phyloP scores from a whole-genome alignment of 2,797 vertebrate genomes.

The Linurgus olivaceus region DNA sequence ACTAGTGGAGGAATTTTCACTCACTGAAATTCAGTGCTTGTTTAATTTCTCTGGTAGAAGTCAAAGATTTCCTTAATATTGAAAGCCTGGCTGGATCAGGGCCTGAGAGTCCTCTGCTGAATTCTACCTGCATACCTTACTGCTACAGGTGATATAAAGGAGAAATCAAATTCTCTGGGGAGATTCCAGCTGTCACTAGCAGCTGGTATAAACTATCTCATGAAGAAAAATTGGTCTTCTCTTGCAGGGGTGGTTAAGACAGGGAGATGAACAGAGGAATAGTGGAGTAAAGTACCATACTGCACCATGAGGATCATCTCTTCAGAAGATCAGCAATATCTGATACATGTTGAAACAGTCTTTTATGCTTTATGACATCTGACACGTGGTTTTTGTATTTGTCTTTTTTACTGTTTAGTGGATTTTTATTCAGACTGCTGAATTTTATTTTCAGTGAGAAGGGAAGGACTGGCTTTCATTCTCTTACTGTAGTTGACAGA shows the following conservation, averaged over 20 bases:
- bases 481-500: background rate
- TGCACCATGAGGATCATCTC: background rate
- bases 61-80: background rate
- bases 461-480: background rate
- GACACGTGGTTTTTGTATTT: rapidly evolving
- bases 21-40: background rate
- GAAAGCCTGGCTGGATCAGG: background rate
- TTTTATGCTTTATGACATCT: background rate
- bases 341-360: background rate
- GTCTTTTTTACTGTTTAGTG: background rate
- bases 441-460: background rate
- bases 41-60: background rate
- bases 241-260: background rate
- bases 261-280: background rate
- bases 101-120: background rate
- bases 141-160: background rate
- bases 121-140: background rate
- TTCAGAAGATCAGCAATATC: background rate
- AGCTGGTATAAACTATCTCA: background rate
- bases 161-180: background rate
- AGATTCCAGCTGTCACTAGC: background rate
- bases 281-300: no score
- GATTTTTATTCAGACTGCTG: background rate
- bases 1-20: background rate
- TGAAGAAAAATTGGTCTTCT: background rate